phyloP scores from a whole-genome alignment of 1,140 invertebrate species.

The Dolichoris vasculosae region DNA sequence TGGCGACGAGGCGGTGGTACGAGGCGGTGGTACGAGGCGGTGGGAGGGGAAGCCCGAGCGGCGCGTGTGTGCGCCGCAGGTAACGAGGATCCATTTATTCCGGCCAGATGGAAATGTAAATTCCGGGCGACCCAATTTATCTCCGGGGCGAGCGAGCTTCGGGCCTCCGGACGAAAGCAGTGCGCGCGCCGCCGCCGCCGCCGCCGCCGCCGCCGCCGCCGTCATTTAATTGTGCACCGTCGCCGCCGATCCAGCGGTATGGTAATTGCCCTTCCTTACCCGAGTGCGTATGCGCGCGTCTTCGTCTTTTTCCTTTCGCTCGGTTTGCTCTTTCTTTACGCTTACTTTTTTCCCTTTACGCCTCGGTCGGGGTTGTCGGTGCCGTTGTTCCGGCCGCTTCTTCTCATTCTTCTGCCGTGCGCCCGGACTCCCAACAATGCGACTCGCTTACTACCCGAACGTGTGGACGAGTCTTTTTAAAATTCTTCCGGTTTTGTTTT shows the following conservation, averaged over 20 bases:
- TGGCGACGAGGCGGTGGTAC: background rate
- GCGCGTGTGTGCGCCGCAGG: constrained; percentile 45
- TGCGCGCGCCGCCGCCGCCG: constrained; percentile 54
- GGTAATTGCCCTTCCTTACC: constrained; percentile 65
- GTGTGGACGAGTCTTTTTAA: constrained; percentile 27
- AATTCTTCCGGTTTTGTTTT: constrained; percentile 13
- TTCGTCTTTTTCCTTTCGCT: background rate
- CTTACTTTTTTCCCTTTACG: background rate
- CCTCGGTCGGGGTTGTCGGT: background rate
- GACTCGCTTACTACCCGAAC: background rate
- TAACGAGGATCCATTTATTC: constrained; percentile 72
- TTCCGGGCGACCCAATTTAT: constrained; percentile 69
- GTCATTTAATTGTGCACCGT: constrained; percentile 65
- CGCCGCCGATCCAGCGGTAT: constrained; percentile 57
- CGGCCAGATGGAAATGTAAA: constrained; percentile 68
- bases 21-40: background rate
- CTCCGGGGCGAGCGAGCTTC: constrained; percentile 43
- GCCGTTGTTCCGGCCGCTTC: constrained; percentile 1
- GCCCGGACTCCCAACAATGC: constrained; percentile 20
- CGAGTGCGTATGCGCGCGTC: background rate
- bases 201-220: constrained; percentile 48
- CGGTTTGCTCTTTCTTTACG: too few species aligned
- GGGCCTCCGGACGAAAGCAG: constrained; percentile 26
- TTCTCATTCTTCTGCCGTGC: constrained; percentile 1
- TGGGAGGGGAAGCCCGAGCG: background rate